Base-by-base conservation (phyloP, 2,797 vertebrate genomes). In the Malurus splendens region DNA sequence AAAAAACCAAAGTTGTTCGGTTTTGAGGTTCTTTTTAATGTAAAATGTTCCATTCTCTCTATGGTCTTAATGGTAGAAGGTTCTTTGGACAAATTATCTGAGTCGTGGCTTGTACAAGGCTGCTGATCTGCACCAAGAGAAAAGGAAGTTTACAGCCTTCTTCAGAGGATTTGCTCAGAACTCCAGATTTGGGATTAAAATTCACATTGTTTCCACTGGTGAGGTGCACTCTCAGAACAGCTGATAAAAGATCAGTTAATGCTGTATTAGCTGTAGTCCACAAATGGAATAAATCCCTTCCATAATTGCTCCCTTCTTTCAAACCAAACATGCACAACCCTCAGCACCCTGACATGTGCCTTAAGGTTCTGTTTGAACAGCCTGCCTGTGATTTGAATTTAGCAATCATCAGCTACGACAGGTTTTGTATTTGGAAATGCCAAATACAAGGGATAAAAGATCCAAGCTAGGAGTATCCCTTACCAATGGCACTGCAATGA, bases 261-360 rank as follows among this genome's bases (percentile, higher is more conserved):
- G 72, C 64, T 85, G 57, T 7, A 20, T 64, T 79, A 75, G 79
- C 54, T 75, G 78, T 14, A 73, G 20, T 38, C 6, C 42, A 52
- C 36, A 86, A 92, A 87, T 48, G 36, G 87, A 87, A 75, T 79
- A 70, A 93, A 75, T 87, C 91, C 77, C 16, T 7, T 24, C 57
- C 54, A 75, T 84, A 92, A 95, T 92, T 93, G 88, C 70, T 93
- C 62, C 86, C 68, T 94, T 88, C 90, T 87, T 94, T 61, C 82
- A 88, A 57, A 89, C 80, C 81, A 90, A 78, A 71, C 54, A 14
- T 14, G 59, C n/a, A 52, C 80, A 83, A n/a, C 87, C 79, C 85
- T 77, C 87, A 82, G 48, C 75, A 28, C 72, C 82, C 89, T 52
- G 81, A 60, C 85, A 67, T 10, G 14, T 90, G 89, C 90, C 94